A percentile compares a stretch with the other conserved stretches of the same genome.
These are phyloP conservation scores for Phrynocephalus versicolor DNA, from an alignment of 2,113 vertebrate genomes.

Conservation along the genomic window DNA sequence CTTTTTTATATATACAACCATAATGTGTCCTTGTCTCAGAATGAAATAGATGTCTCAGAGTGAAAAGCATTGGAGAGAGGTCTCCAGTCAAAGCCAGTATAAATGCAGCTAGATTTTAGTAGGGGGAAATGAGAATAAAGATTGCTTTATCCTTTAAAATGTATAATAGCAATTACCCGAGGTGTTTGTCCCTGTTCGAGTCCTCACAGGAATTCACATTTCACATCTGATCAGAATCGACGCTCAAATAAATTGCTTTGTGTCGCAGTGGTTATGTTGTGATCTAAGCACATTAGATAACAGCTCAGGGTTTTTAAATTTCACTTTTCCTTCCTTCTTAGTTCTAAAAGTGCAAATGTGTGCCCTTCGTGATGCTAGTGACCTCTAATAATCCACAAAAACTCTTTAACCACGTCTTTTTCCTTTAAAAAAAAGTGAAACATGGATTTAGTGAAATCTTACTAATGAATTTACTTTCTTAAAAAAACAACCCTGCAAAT, in stretches of 20 bases:
- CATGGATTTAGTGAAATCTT: background rate
- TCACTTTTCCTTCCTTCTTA: background rate
- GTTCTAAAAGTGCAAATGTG: background rate
- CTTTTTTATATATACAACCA: background rate
- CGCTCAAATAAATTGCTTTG: constrained; percentile 9
- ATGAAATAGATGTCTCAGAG: background rate
- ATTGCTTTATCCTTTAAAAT: background rate
- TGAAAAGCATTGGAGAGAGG: background rate
- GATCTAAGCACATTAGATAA: background rate
- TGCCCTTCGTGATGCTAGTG: background rate
- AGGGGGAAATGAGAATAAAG: background rate
- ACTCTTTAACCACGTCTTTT: background rate
- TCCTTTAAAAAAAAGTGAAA: background rate
- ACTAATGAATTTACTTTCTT: constrained; percentile 8
- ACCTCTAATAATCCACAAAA: background rate
- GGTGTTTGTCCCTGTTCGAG: background rate
- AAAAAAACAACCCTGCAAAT: background rate
- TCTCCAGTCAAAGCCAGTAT: background rate
- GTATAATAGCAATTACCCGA: constrained; percentile 5
- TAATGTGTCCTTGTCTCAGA: background rate
- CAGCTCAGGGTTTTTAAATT: background rate
- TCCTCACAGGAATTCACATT: constrained; percentile 1
- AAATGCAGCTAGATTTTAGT: background rate
- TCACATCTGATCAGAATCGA: constrained; percentile 20
- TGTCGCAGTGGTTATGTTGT: constrained; percentile 2